Conservation (phyloP, 2,113 vertebrate genomes). For the Buteo buteo region DNA sequence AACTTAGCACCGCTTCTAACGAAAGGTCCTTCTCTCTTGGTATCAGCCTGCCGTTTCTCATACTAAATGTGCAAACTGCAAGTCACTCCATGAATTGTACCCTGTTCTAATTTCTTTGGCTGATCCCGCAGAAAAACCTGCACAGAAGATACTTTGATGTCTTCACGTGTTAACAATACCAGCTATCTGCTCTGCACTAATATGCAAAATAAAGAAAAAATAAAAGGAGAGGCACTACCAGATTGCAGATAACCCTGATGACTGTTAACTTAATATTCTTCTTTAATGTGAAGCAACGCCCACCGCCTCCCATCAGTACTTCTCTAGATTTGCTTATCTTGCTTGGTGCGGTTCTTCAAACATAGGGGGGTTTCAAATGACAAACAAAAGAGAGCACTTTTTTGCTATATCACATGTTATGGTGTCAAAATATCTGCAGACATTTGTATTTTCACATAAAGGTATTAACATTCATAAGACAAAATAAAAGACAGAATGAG, state of each 20-base stretch:
- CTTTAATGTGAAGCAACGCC: not conserved
- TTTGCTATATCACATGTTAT: not conserved
- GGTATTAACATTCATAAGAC: not conserved
- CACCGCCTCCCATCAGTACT: not conserved
- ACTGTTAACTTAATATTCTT: not conserved
- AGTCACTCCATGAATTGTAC: not conserved
- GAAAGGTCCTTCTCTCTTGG: not conserved
- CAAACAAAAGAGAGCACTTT: not conserved
- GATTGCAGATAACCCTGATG: constrained; percentile 37
- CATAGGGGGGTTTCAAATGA: not conserved
- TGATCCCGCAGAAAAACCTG: not conserved
- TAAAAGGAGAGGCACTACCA: constrained; percentile 6
- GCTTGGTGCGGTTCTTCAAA: constrained; percentile 18
- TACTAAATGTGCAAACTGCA: not conserved
- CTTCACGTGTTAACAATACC: not conserved
- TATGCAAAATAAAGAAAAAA: constrained; percentile 32
- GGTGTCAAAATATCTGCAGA: not conserved
- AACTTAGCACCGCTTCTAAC: not conserved
- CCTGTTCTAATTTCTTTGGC: not conserved
- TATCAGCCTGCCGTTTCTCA: not conserved
- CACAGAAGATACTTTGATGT: not conserved
- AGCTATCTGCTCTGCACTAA: not conserved
- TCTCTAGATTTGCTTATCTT: not conserved
- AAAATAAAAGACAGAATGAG: not conserved
- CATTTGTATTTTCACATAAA: constrained; percentile 28